Evolutionary conservation across 2,113 vertebrate species (phyloP), one percentile per base, ranked within the genome.

Genomic region (Oenanthe melanoleuca): DNA sequence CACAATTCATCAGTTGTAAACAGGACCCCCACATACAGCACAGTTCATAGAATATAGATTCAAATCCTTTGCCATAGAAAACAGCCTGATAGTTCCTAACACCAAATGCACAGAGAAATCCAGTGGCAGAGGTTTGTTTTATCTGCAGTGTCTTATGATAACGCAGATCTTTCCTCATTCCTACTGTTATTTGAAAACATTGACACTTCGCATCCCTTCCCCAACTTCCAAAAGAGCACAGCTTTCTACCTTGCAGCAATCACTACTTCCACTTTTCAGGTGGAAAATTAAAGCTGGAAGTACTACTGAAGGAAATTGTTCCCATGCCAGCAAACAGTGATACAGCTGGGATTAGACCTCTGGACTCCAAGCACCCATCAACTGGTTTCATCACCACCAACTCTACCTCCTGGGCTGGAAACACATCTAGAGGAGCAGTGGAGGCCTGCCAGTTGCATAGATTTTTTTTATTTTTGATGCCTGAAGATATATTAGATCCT

Each of bases 241-340:
- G 59, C 26, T 73, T 91, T 82, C 66, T 45, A 59, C 31, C 59
- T 57, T 38, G 66, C 1, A 6, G 81, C 77, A 85, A 78, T 44
- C 4, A 4, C 86, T 47, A 44, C 65, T 60, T 60, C 55, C 45
- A 85, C 63, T 91, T 91, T 70, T 75, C 70, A 88, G 52, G 61
- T 81, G 72, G 69, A 74, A 96, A 94, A 88, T 69, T 88, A 63
- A 90, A 92, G 67, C 56, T 89, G 86, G 75, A 83, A 88, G 64
- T 52, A 64, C 42, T 57, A 66, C 0, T 38, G 75, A 86, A 89
- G 63, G 63, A 47, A 94, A 90, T 23, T 49, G 42, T 66, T 94
- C 77, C 80, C 87, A 55, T 38, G 81, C 42, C 83, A 95, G 61
- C 59, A 60, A 86, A 31, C 60, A 96, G 60, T 8, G 75, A 82